These are phyloP conservation scores for Lamellibrachia satsuma DNA, from an alignment of 2,888 invertebrate genomes.

Conservation along the genomic window DNA sequence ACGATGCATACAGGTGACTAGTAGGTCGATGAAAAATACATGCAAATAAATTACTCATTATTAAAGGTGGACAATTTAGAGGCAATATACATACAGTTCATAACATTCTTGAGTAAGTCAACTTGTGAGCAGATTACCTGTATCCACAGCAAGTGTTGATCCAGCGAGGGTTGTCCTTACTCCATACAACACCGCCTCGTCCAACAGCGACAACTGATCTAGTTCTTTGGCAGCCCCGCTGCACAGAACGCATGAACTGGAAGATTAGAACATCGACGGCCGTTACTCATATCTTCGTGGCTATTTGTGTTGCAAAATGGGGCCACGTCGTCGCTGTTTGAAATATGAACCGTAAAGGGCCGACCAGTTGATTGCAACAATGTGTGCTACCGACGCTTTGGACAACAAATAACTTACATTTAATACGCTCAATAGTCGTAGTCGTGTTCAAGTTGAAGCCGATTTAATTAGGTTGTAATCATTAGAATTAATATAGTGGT, in stretches of 20 bases:
- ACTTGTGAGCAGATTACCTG: not conserved
- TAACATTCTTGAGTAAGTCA: not conserved
- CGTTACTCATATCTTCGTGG: conserved; percentile 4
- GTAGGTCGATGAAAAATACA: not conserved
- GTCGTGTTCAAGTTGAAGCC: not conserved
- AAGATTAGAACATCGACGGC: not conserved
- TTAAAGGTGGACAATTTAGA: not conserved
- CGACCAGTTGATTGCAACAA: not conserved
- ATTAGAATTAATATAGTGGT: too few species aligned
- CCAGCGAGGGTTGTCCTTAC: not conserved
- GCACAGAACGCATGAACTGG: not conserved
- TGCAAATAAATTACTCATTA: too few species aligned
- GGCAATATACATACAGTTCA: not conserved
- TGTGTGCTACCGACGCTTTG: not conserved
- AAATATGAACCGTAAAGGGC: not conserved
- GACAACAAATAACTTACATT: not conserved
- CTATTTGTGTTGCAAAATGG: not conserved
- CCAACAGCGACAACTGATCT: not conserved
- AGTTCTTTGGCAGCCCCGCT: not conserved
- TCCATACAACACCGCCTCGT: not conserved
- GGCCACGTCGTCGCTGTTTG: not conserved
- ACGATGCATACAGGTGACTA: not conserved
- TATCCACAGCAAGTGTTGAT: not conserved
- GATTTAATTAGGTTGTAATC: too few species aligned
- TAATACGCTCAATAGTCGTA: not conserved